Conservation (phyloP, 2,113 vertebrate species). For the Corythornis madagascariensis region DNA sequence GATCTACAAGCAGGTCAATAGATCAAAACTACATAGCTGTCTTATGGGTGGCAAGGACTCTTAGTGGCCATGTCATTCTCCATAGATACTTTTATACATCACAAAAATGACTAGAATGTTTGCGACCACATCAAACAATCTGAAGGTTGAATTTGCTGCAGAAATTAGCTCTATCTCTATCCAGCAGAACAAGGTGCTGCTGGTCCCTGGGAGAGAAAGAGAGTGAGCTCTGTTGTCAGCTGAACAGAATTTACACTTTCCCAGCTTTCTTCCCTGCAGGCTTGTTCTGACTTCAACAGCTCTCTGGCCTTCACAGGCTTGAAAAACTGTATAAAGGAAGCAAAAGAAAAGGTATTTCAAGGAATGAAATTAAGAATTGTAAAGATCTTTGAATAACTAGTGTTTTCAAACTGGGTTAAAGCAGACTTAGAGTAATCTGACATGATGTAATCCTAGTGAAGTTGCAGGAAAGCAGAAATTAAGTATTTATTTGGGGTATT, state of each 20-base stretch:
- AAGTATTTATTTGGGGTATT: conserved; percentile 72
- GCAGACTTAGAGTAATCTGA: conserved; percentile 76
- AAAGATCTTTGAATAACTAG: conserved; percentile 69
- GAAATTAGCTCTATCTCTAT: background rate
- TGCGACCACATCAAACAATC: background rate
- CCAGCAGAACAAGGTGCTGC: background rate
- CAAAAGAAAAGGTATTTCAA: conserved; percentile 55
- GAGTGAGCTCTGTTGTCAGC: background rate
- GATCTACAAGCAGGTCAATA: background rate
- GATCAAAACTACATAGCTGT: background rate
- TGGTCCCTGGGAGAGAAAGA: background rate
- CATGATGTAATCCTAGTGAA: conserved; percentile 75
- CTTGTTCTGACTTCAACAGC: conserved; percentile 8
- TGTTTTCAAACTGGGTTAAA: conserved; percentile 77
- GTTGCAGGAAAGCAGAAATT: conserved; percentile 75
- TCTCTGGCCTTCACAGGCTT: background rate
- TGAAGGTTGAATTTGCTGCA: background rate
- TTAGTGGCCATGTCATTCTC: background rate
- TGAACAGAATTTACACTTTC: background rate
- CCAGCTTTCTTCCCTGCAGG: background rate
- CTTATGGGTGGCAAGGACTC: background rate
- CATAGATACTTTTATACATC: background rate
- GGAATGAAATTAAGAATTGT: conserved; percentile 63
- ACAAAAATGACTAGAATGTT: background rate
- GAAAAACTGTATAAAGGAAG: conserved; percentile 8